A percentile compares a stretch with the other conserved stretches of the same genome.
Conservation (phyloP, 2,113 vertebrate genomes). For the Hystrix brachyura region DNA sequence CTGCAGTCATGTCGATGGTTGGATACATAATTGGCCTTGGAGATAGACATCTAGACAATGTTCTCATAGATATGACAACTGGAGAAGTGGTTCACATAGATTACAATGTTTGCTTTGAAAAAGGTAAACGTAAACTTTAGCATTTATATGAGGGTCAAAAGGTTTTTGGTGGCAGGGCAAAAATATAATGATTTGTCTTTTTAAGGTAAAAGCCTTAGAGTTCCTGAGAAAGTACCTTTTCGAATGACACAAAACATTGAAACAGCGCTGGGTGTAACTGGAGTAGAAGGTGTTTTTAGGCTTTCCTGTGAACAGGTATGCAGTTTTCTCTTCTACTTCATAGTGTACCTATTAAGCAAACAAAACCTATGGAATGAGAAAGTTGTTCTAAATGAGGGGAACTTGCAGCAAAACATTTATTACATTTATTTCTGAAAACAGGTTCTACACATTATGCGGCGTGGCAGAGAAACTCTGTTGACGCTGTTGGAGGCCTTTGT, state of each 20-base stretch:
- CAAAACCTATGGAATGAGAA: background rate
- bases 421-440: conserved; percentile 78
- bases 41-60: conserved; percentile 98
- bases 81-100: conserved; percentile 99
- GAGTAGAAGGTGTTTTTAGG: conserved; percentile 98
- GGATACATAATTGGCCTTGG: conserved; percentile 99
- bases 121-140: conserved; percentile 89
- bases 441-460: conserved; percentile 98
- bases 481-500: conserved; percentile 98
- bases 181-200: conserved; percentile 79
- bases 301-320: conserved; percentile 98
- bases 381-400: background rate
- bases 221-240: conserved; percentile 99
- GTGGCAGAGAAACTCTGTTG: conserved; percentile 97
- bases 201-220: conserved; percentile 97
- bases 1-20: conserved; percentile 99
- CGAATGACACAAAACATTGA: conserved; percentile 99
- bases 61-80: conserved; percentile 99
- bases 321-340: background rate
- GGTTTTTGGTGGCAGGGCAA: conserved; percentile 57
- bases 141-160: background rate
- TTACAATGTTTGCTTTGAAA: conserved; percentile 99
- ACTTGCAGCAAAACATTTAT: background rate
- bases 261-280: conserved; percentile 96
- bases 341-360: background rate